Evolutionary conservation across 2,888 invertebrate species (phyloP).

Genomic region (Pseudococcus longispinus): DNA sequence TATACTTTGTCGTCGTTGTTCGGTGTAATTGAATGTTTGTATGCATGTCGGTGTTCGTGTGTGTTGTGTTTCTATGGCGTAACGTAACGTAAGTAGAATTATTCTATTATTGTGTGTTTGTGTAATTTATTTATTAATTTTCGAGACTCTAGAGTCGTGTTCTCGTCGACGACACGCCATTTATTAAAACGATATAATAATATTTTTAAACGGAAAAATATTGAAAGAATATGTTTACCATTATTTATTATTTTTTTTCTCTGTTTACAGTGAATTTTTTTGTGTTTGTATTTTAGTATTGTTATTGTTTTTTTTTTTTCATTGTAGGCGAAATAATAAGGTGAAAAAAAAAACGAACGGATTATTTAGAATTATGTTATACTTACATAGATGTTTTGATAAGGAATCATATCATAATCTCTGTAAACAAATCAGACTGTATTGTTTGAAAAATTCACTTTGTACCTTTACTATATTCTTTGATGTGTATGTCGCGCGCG

Average conservation of each 20-base stretch:
- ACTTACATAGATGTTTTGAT: not conserved
- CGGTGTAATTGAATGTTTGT: not conserved
- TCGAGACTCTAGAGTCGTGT: not conserved
- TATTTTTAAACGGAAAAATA: not conserved
- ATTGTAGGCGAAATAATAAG: not conserved
- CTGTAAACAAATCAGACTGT: conserved; percentile 35
- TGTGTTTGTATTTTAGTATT: conserved; percentile 11
- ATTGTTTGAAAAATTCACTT: conserved; percentile 23
- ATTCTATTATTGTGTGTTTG: not conserved
- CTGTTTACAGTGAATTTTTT: conserved; percentile 1
- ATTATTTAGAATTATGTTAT: not conserved
- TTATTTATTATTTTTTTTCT: conserved; percentile 11
- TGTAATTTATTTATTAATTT: conserved; percentile 16
- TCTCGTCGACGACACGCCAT: not conserved
- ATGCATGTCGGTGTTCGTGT: not conserved
- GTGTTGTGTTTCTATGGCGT: not conserved
- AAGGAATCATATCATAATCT: conserved; percentile 35
- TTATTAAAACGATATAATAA: not conserved
- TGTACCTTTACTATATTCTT: conserved; percentile 26
- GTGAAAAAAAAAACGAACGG: not conserved
- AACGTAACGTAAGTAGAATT: not conserved
- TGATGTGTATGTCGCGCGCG: not conserved
- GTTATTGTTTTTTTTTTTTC: not conserved
- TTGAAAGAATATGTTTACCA: conserved; percentile 8
- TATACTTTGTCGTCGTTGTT: not conserved